Base-by-base conservation (phyloP, 2,888 invertebrate genomes). In the Branchipolynoe longqiensis region DNA sequence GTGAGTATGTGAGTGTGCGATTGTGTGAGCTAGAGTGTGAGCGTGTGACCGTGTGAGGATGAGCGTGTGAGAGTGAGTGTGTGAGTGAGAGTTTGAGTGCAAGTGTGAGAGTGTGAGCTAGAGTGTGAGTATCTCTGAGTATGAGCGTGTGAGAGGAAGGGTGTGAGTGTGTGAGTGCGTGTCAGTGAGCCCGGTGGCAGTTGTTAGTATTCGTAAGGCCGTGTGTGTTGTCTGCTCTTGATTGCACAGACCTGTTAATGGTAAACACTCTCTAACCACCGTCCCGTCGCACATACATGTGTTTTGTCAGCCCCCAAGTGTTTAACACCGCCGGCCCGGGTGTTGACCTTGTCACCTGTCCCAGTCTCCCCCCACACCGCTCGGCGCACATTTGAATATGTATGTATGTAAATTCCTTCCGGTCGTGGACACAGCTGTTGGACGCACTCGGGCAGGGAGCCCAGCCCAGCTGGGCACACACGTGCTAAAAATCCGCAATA, bases 291-390 rank as follows among this genome's bases (percentile, higher is more conserved):
- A 78, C 28, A 78, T 78, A 78, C 78, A 78, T 78, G 78, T 78
- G 78, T 78, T 48, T 18, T 48, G 14, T n/a, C 78, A 31, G 78
- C 54, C 31, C 8, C 12, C 8, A 12, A 69, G 31, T 69, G 69
- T 69, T 69, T 69, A 31, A 69, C n/a, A 6, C 62, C 62, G 25
- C 6, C n/a, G 6, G 62, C 38, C 38, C n/a, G 18, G 8, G 38
- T 73, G 73, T 78, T 78, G 78, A 78, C 78, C 18, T 78, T 78
- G 54, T 31, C 78, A 78, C 78, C 48, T 78, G 78, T 28, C 48
- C 78, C 78, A 48, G 78, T 78, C 48, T 78, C 78, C n/a, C 28
- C 62, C 62, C 14, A 31, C 62, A 18, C 69, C 38, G 14, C 4
- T 38, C 36, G 6, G 14, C 48, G 14, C 25, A 18, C 48, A 78